phyloP scores from a whole-genome alignment of 2,888 invertebrate species.

The Cryptus armator region DNA sequence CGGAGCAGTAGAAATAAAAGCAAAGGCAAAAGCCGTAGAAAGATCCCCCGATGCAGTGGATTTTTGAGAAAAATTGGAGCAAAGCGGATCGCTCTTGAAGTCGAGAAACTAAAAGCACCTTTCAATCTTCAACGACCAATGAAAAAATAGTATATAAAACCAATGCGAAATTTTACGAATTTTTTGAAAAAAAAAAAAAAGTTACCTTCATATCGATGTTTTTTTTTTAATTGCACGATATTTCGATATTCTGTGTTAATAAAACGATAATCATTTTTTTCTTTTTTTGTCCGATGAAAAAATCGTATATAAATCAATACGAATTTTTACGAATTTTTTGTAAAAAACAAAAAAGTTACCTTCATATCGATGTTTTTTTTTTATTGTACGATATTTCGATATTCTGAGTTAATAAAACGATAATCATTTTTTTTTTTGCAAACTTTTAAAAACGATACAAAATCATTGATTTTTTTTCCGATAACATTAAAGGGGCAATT shows the following conservation, averaged over 20 bases:
- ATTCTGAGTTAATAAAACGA: no score
- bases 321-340: background rate
- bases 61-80: background rate
- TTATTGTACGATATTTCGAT: no score
- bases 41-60: constrained; percentile 12
- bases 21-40: background rate
- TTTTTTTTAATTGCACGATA: no score
- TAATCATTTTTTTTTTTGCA: no score
- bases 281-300: no score
- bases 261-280: no score
- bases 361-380: background rate
- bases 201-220: background rate
- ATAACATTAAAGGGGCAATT: no score
- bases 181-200: background rate
- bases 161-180: background rate
- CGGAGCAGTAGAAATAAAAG: constrained; percentile 30
- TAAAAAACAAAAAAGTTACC: background rate
- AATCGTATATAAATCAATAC: background rate
- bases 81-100: background rate
- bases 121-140: background rate
- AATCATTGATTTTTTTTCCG: no score
- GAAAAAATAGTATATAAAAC: background rate
- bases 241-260: no score
- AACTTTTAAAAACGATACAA: no score
- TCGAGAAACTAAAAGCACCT: background rate